Conservation (phyloP, 2,113 vertebrate species). For the Campylorhamphus procurvoides region DNA sequence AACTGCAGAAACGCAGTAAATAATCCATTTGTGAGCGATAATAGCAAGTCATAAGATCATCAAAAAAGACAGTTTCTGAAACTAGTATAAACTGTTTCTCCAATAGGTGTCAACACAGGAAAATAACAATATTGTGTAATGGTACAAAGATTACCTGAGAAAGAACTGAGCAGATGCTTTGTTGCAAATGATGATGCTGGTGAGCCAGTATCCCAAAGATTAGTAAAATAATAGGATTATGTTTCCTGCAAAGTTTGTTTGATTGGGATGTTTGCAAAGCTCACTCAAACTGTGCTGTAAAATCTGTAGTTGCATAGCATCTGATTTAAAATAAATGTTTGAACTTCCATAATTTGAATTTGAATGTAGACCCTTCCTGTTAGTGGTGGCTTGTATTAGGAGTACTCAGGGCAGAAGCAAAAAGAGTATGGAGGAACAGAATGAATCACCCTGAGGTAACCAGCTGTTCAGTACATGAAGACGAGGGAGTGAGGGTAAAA, state of each 20-base stretch:
- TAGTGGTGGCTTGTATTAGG: background rate
- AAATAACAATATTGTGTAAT: background rate
- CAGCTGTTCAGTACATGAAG: accelerated
- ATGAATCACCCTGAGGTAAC: background rate
- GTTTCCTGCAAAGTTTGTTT: background rate
- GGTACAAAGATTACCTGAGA: background rate
- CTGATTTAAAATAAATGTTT: background rate
- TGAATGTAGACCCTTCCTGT: background rate
- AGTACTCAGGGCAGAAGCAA: background rate
- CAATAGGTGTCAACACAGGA: background rate
- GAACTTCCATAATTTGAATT: background rate
- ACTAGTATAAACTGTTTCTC: background rate
- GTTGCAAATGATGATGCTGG: background rate
- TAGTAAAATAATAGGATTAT: background rate
- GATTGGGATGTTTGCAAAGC: background rate
- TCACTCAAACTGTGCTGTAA: background rate
- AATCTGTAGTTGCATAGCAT: background rate
- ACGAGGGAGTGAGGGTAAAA: background rate
- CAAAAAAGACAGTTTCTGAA: background rate
- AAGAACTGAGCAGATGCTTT: background rate
- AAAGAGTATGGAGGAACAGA: background rate
- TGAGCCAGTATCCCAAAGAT: background rate
- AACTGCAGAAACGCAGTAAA: background rate
- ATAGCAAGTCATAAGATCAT: background rate
- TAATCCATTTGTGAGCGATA: background rate